Evolutionary conservation across 2,113 vertebrate genomes (phyloP).

Genomic region (Sturnira hondurensis): DNA sequence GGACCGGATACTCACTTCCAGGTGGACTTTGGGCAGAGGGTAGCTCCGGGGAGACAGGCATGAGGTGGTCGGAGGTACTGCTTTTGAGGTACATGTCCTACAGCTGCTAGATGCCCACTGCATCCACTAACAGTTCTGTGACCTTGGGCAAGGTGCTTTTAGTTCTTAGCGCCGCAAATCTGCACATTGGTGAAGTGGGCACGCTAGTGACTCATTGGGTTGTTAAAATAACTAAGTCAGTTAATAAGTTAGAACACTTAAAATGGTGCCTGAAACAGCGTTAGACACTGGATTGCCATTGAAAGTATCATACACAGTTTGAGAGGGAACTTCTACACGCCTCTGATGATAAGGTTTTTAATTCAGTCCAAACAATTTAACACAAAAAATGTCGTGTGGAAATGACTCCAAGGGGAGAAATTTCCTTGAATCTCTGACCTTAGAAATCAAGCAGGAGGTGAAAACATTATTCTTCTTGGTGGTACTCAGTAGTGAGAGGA

Average conservation of each 20-base stretch:
- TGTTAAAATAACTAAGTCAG: neutral
- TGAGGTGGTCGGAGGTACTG: rapidly evolving
- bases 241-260: neutral
- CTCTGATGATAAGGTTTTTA: neutral
- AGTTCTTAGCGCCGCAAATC: neutral
- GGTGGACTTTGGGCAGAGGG: neutral
- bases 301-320: neutral
- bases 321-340: neutral
- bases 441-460: neutral
- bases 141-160: neutral
- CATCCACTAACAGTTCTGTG: neutral
- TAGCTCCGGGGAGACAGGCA: neutral
- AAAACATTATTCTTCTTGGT: neutral
- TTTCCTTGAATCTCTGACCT: neutral
- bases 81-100: neutral
- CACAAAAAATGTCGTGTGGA: neutral
- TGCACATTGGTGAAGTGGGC: neutral
- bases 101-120: rapidly evolving
- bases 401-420: neutral
- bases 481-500: neutral
- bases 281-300: neutral
- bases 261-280: neutral
- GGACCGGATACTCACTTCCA: neutral
- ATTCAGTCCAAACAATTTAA: neutral
- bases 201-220: neutral